Evolutionary conservation across 1,140 invertebrate species (phyloP).

Genomic region (Drosophila paulistorum): DNA sequence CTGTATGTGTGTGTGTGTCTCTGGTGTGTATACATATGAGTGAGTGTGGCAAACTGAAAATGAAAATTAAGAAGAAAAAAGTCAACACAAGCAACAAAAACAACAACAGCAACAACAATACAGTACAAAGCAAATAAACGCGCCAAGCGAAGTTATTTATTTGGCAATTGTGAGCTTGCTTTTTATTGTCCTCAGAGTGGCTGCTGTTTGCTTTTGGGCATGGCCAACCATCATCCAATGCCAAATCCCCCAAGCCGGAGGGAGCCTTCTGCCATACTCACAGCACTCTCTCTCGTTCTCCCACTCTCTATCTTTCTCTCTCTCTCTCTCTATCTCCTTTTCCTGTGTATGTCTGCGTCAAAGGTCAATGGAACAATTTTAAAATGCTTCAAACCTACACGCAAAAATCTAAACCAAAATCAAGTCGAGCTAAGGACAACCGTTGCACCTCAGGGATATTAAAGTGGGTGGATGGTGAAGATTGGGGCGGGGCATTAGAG

Average conservation of each 20-base stretch:
- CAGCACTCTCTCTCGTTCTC: too few relatives aligned
- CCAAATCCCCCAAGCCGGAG: too few relatives aligned
- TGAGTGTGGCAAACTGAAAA: slow-evolving; percentile 45
- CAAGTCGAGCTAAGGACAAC: slow-evolving; percentile 30
- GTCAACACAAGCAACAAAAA: slow-evolving; percentile 20
- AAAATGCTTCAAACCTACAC: slow-evolving; percentile 39
- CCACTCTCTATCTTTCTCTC: neutral
- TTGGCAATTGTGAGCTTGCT: slow-evolving; percentile 72
- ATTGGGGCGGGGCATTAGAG: too few relatives aligned
- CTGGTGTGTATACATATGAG: slow-evolving; percentile 12
- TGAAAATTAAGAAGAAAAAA: slow-evolving; percentile 54
- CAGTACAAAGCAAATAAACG: slow-evolving; percentile 72
- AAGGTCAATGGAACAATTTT: slow-evolving; percentile 79
- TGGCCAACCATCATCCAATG: slow-evolving; percentile 25
- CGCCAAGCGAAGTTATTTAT: slow-evolving; percentile 75
- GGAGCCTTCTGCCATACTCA: neutral
- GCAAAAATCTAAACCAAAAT: slow-evolving; percentile 34
- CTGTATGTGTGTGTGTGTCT: slow-evolving; percentile 25
- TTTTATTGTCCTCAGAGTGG: slow-evolving; percentile 74
- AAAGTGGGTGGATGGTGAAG: neutral
- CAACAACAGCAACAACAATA: slow-evolving; percentile 38
- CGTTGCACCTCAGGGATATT: slow-evolving; percentile 28
- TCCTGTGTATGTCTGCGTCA: slow-evolving; percentile 53
- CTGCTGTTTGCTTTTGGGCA: slow-evolving; percentile 71
- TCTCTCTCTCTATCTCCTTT: slow-evolving; percentile 24